Base-by-base conservation (phyloP, 2,888 invertebrate species). In the Melikaiella ostensackeni region DNA sequence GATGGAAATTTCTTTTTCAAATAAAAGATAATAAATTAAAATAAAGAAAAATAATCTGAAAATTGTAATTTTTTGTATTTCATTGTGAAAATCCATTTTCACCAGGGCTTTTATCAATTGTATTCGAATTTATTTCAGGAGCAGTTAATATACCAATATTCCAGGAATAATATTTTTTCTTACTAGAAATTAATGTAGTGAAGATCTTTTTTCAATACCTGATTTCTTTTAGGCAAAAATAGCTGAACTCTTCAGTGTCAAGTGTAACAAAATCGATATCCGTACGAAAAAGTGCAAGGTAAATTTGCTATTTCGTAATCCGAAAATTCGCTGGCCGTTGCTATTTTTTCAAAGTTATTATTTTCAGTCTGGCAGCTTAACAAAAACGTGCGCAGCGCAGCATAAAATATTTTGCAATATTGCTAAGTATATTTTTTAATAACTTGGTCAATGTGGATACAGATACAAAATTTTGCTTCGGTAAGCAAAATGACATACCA, bases 261-360 rank as follows among this genome's bases (percentile, higher is more conserved):
- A 66, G 66, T 66, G 66, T 38, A 64, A 35, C 42, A 66, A 66
- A 46, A 30, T 46, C 66, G 66, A 66, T 66, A 46, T 42, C 19
- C 42, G 27, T 46, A 46, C 66, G 4, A 66, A 66, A 46, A 21
- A 66, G 27, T 66, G 66, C 42, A 46, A 66, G 66, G 66, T 66
- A 66, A 66, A 46, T 42, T 7, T 55, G 9, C 42, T 27, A 66
- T 66, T 66, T 46, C 30, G 30, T 66, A 66, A 66, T 27, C 30
- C 9, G 27, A 21, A 66, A 27, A 9, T 38, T 66, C 3, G 46
- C 66, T 66, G 66, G 66, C 66, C 27, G 27, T 66, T 38, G 46
- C 46, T 46, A 61, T 62, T 66, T 46, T 42, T 46, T 27, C 3
- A 27, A 42, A 42, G 24, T 30, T 66, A 66, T 66, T 66, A 21